phyloP scores from a whole-genome alignment of 1,140 invertebrate genomes.

The Calycopis cecrops region DNA sequence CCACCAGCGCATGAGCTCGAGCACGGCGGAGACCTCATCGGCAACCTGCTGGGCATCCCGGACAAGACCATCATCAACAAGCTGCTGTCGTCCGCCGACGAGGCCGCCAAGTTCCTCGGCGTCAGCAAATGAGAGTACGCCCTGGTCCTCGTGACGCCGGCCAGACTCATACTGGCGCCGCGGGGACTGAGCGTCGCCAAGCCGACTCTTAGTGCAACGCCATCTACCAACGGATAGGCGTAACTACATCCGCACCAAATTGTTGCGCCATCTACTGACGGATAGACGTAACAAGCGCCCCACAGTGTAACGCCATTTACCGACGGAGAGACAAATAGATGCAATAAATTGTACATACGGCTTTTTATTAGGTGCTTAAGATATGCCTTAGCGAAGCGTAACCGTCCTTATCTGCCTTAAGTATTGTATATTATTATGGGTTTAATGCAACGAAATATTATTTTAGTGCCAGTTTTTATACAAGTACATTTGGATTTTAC shows the following conservation, averaged over 20 bases:
- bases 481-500: slow-evolving; percentile 44
- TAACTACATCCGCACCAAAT: slow-evolving; percentile 8
- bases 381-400: slow-evolving; percentile 56
- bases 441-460: slow-evolving; percentile 57
- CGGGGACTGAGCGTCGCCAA: slow-evolving; percentile 59
- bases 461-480: slow-evolving; percentile 51
- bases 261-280: slow-evolving; percentile 18
- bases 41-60: slow-evolving; percentile 90
- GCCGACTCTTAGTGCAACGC: slow-evolving; percentile 34
- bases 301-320: slow-evolving; percentile 18
- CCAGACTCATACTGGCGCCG: slow-evolving; percentile 59
- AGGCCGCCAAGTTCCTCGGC: slow-evolving; percentile 90
- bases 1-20: slow-evolving; percentile 59
- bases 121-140: slow-evolving; percentile 81
- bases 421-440: slow-evolving; percentile 37
- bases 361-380: slow-evolving; percentile 49
- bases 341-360: slow-evolving; percentile 24
- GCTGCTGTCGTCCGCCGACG: slow-evolving; percentile 88
- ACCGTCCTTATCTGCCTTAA: slow-evolving; percentile 64
- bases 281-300: too few species aligned
- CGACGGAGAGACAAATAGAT: slow-evolving; percentile 20
- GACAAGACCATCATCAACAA: slow-evolving; percentile 92
- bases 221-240: slow-evolving; percentile 54
- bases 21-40: slow-evolving; percentile 86
- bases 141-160: slow-evolving; percentile 67